Evolutionary conservation across 2,113 vertebrate genomes (phyloP).

Genomic region (Symphodus melops): DNA sequence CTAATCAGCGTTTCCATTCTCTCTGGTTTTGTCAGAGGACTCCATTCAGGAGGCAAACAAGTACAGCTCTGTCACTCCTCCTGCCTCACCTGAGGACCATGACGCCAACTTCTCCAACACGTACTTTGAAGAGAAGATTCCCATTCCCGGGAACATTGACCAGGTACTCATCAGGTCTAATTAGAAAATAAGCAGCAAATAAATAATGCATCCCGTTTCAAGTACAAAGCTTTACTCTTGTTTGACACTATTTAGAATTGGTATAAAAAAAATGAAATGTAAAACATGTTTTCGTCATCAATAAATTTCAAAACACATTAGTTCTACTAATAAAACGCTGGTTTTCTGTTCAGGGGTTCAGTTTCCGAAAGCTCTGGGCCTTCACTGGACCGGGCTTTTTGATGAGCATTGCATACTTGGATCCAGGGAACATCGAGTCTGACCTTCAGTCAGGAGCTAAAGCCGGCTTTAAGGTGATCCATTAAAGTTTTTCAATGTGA

Average conservation of each 20-base stretch:
- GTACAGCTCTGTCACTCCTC: slow-evolving; percentile 78
- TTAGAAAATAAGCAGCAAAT: background rate
- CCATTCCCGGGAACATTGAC: slow-evolving; percentile 85
- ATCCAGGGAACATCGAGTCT: slow-evolving; percentile 98
- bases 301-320: background rate
- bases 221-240: background rate
- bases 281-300: no score
- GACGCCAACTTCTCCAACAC: slow-evolving; percentile 87
- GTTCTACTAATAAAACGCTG: no score
- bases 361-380: slow-evolving; percentile 98
- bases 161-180: slow-evolving; percentile 62
- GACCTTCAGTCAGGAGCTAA: slow-evolving; percentile 95
- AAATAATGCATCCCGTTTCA: background rate
- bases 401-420: slow-evolving; percentile 99
- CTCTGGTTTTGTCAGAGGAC: slow-evolving; percentile 63
- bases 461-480: slow-evolving; percentile 92
- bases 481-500: background rate
- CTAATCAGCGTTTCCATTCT: background rate
- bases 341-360: slow-evolving; percentile 82
- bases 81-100: slow-evolving; percentile 48
- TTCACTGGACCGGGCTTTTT: slow-evolving; percentile 97
- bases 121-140: slow-evolving; percentile 92
- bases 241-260: background rate
- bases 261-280: background rate
- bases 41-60: slow-evolving; percentile 64